phyloP scores from a whole-genome alignment of 2,888 invertebrate species.

The Calameuta pallipes region DNA sequence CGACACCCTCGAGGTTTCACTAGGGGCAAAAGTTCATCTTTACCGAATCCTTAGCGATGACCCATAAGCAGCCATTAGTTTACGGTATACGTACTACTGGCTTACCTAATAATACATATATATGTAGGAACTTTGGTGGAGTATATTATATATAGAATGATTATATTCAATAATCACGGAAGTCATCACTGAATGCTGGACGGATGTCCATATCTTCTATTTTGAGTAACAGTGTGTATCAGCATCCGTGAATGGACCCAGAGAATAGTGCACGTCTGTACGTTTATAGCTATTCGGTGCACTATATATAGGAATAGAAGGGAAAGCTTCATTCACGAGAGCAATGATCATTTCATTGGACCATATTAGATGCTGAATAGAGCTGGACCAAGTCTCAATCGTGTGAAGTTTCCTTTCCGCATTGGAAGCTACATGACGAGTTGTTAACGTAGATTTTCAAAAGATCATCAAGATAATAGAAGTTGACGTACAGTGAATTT shows the following conservation, averaged over 20 bases:
- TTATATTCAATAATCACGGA: background rate
- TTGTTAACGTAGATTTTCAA: background rate
- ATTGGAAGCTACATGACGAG: background rate
- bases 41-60: background rate
- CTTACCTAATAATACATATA: background rate
- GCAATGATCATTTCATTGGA: slow-evolving; percentile 50
- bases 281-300: background rate
- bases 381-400: background rate
- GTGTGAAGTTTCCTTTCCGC: background rate
- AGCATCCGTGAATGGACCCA: background rate
- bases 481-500: background rate
- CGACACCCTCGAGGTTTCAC: background rate
- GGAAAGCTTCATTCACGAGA: slow-evolving; percentile 38
- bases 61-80: background rate
- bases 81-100: too few relatives aligned
- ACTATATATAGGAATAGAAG: background rate
- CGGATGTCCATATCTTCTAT: background rate
- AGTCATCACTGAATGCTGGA: background rate
- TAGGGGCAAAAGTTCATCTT: background rate
- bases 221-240: background rate
- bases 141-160: background rate
- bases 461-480: background rate
- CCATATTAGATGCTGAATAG: slow-evolving; percentile 52
- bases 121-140: background rate
- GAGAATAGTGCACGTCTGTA: background rate